phyloP scores from a whole-genome alignment of 2,113 vertebrate species.

The Heterochromis multidens region DNA sequence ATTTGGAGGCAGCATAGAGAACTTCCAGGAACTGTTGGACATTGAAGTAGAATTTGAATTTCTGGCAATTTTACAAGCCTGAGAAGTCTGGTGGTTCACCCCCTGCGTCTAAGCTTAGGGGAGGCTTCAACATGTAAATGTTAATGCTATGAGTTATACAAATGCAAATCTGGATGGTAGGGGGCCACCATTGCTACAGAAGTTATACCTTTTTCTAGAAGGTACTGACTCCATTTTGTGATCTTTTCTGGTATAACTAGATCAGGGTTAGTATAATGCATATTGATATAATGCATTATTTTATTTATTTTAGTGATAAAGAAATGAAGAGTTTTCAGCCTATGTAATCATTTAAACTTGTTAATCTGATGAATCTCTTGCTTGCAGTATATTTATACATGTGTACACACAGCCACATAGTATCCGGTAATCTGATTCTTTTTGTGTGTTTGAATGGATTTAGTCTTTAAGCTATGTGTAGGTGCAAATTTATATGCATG shows the following conservation, averaged over 20 bases:
- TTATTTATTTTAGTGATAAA: not conserved
- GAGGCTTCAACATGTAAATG: too few relatives aligned
- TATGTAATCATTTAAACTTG: not conserved
- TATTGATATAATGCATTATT: too few relatives aligned
- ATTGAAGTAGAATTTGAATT: not conserved
- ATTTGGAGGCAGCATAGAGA: not conserved
- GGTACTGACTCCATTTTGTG: too few relatives aligned
- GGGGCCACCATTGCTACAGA: not conserved
- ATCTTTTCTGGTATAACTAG: too few relatives aligned
- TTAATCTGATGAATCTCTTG: conserved; percentile 21
- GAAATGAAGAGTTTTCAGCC: not conserved
- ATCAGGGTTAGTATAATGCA: too few relatives aligned
- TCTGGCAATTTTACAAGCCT: not conserved
- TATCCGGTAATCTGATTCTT: conserved; percentile 17
- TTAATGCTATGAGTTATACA: not conserved
- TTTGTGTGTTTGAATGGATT: conserved; percentile 2
- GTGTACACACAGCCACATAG: conserved; percentile 7
- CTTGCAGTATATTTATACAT: not conserved
- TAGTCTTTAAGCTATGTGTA: conserved; percentile 8
- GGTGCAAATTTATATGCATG: not conserved
- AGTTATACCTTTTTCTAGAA: too few relatives aligned
- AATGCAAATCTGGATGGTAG: not conserved
- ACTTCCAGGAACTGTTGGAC: not conserved
- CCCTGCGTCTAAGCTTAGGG: not conserved
- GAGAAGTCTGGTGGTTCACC: not conserved